Evolutionary conservation across 1,140 invertebrate species (phyloP), one percentile per base, ranked within the genome.

Genomic region (Drosophila sturtevanti): DNA sequence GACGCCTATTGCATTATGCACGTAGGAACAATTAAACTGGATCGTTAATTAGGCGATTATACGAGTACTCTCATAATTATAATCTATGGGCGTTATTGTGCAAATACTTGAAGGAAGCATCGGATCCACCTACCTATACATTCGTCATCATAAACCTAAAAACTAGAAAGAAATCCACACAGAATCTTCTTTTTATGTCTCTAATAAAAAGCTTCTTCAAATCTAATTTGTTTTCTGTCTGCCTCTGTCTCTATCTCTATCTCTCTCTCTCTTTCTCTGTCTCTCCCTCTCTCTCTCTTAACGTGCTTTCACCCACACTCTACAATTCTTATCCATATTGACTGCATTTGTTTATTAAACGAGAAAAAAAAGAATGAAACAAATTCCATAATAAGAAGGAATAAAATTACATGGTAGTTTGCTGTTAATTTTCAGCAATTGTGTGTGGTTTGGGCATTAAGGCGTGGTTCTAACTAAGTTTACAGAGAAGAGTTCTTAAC

Each of bases 41-140:
- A 64, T 65, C 55, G 21, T 44, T 70, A 78, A 73, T 77, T 81
- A 69, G 65, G 75, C 68, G 77, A 86, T 85, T 85, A 87, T 74
- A 35, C 68, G 77, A 86, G 85, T 85, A 87, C 71, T 18, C 54
- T 35, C 9, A 27, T 18, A 31, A 56, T 16, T 48, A 38, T n/a
- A n/a, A 38, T 38, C 37, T n/a, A 38, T 48, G 16, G 54, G n/a
- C 9, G 52, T 10, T n/a, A 24, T 11, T 38, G 11, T 38, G 38
- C 3, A 12, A 9, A 54, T 6, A 54, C n/a, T 54, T 56, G 54
- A 56, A 35, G 22, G 38, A 21, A 21, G 34, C 18, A 22, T 27
- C 18, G 51, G 14, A 22, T 27, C 22, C 6, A 27, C 51, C n/a
- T 54, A 12, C 9, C 34, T 31, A 51, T 62, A 58, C 54, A 68